Evolutionary conservation across 30 jellyfish, hydroid and myxozoan genomes (phyloP), one percentile per base, ranked within the genome.

Genomic region (Cassiopea xamachana): DNA sequence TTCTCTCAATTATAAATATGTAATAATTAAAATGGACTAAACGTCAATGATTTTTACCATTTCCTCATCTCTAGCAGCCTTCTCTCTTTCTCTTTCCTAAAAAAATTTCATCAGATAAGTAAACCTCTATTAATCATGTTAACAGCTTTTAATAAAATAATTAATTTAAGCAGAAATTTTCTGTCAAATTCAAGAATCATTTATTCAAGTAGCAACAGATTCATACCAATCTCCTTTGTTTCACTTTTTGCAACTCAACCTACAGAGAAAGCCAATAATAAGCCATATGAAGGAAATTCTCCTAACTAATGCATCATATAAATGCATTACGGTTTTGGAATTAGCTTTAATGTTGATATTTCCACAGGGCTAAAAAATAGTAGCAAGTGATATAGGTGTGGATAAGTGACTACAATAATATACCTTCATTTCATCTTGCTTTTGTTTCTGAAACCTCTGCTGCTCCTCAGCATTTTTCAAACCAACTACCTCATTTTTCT

Each of bases 21-120:
- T 27, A 27, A 27, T 27, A 27, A 27, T 27, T 27, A 27, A 27
- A 27, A 27, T 27, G 39, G 39, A 27, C 39, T 27, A 27, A 27
- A 27, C 0, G 39, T 27, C 39, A 27, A 27, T 27, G 39, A 27
- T 27, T 27, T 27, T 84, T 84, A 84, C 89, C 98, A 91, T 81
- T 81, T 96, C 99, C 62, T 96, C 99, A 58, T 96, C 99, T 62
- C 98, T 80, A 19, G 98, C 99, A 55, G 96, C 97, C 49, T 80
- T 93, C 64, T 90, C 97, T 27, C 86, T 73, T 82, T 96, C 99
- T 68, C 99, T 80, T 48, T 96, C 99, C 93, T 87, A 75, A 8
- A 49, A 61, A 51, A 60, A 80, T 27, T 27, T 27, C 39, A 27
- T 27, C 39, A 27, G 39, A 27, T 27, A 27, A 27, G 39, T 27